phyloP scores from a whole-genome alignment of 2,113 vertebrate species.

The Dipodomys stephensi region DNA sequence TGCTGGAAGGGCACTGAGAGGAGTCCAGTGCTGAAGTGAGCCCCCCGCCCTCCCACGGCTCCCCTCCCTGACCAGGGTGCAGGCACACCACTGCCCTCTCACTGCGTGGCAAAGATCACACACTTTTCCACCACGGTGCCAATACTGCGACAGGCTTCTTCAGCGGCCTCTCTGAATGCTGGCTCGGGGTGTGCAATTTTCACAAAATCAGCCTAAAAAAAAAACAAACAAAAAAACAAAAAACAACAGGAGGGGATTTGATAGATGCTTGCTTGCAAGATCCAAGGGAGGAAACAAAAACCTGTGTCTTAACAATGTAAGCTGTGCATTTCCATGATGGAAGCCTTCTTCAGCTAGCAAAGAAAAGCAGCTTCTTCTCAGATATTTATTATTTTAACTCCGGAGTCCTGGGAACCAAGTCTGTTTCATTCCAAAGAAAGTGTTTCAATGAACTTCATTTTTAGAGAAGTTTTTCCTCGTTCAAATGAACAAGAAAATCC shows the following conservation, averaged over 20 bases:
- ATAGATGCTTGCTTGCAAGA: not conserved
- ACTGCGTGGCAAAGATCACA: constrained; percentile 26
- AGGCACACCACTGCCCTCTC: too few relatives aligned
- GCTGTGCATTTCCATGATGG: not conserved
- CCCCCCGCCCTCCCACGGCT: too few relatives aligned
- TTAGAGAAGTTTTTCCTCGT: not conserved
- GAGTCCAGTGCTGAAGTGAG: too few relatives aligned
- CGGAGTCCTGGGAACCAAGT: not conserved
- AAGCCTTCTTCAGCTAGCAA: not conserved
- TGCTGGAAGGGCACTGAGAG: not conserved
- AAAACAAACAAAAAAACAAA: constrained; percentile 27
- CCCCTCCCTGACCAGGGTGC: too few relatives aligned
- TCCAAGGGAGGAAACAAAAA: not conserved
- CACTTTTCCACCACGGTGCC: constrained; percentile 97
- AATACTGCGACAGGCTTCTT: constrained; percentile 94
- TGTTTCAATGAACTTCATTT: not conserved
- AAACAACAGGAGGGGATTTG: not conserved
- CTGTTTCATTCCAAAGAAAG: constrained; percentile 22
- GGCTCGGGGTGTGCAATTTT: constrained; percentile 96
- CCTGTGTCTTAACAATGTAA: not conserved
- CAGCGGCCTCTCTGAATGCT: constrained; percentile 94
- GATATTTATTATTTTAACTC: not conserved
- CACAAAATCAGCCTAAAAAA: constrained; percentile 95
- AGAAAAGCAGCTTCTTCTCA: not conserved
- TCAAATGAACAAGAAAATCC: constrained; percentile 14